phyloP scores from a whole-genome alignment of 1,140 invertebrate genomes.

The Brachionus koreanus region DNA sequence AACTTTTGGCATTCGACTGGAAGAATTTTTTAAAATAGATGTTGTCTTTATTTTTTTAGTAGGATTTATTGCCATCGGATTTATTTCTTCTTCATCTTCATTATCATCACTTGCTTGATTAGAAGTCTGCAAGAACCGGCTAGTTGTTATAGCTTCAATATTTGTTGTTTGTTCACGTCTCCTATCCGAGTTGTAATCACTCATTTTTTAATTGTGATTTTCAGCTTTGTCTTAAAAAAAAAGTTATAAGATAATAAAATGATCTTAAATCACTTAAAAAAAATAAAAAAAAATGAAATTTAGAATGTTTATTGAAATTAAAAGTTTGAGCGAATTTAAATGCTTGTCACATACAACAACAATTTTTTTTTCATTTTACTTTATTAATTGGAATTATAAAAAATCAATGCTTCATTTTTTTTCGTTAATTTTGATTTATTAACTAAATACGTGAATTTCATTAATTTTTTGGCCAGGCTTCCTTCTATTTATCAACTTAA shows the following conservation, averaged over 20 bases:
- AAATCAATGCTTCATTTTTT: background rate
- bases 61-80: background rate
- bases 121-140: background rate
- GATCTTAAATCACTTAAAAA: background rate
- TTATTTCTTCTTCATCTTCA: background rate
- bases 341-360: background rate
- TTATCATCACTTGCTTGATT: constrained; percentile 18
- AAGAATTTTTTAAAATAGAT: constrained; percentile 17
- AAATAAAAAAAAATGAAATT: background rate
- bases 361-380: background rate
- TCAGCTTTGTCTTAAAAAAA: too few species aligned
- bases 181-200: background rate
- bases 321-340: background rate
- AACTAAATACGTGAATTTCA: background rate
- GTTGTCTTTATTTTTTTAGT: background rate
- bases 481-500: background rate
- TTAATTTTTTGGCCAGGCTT: background rate
- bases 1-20: background rate
- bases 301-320: background rate
- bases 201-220: background rate
- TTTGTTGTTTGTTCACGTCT: background rate
- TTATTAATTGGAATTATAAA: background rate
- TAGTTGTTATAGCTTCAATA: background rate
- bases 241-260: too few species aligned
- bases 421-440: background rate